phyloP scores from a whole-genome alignment of 1,140 invertebrate genomes.

The Drosophila nigromelanica region DNA sequence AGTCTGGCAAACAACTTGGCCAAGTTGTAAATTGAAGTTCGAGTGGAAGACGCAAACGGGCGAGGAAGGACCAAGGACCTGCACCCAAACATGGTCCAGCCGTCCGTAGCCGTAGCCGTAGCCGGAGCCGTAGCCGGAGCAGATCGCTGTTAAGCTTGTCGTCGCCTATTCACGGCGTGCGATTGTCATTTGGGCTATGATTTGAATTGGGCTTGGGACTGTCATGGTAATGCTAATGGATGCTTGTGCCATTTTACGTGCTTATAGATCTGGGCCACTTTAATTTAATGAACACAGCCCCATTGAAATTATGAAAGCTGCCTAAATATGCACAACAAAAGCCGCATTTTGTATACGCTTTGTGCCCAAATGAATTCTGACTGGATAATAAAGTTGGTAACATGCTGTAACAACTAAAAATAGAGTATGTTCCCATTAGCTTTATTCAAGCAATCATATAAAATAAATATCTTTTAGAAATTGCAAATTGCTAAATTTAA shows the following conservation, averaged over 20 bases:
- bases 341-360: constrained; percentile 13
- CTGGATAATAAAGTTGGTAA: not conserved
- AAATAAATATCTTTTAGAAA: too few species aligned
- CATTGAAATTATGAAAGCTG: constrained; percentile 42
- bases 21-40: constrained; percentile 80
- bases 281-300: constrained; percentile 60
- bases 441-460: too few species aligned
- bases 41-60: constrained; percentile 28
- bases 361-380: not conserved
- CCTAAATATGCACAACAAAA: constrained; percentile 24
- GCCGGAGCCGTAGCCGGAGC: not conserved
- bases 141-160: constrained; percentile 60
- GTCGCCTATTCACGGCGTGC: constrained; percentile 55
- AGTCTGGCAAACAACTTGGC: constrained; percentile 74
- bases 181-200: constrained; percentile 49
- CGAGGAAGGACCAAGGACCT: not conserved
- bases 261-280: constrained; percentile 73
- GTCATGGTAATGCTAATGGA: constrained; percentile 42
- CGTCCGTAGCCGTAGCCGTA: not conserved
- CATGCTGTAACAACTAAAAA: not conserved
- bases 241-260: constrained; percentile 63
- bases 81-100: not conserved
- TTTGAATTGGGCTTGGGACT: constrained; percentile 46
- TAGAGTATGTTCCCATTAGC: too few species aligned
- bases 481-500: too few species aligned